Conservation (phyloP, 64 coral and sea anemone genomes). For the Anthopleura sola region DNA sequence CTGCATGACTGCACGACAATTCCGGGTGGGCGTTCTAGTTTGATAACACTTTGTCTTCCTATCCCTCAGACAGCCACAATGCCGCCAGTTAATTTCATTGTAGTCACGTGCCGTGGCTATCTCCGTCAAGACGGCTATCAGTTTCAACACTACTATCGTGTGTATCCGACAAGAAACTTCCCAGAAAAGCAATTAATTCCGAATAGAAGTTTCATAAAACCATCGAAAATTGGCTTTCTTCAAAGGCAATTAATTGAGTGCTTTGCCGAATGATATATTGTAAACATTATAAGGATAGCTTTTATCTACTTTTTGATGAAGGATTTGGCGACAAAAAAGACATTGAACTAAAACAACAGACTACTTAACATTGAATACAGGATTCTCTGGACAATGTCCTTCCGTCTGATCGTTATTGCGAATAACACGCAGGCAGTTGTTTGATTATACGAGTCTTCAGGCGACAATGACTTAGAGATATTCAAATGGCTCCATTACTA, state of each 20-base stretch:
- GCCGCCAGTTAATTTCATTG: not conserved
- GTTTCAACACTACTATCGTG: not conserved
- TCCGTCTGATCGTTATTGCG: not conserved
- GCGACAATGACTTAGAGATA: not conserved
- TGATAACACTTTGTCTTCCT: not conserved
- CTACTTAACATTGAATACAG: not conserved
- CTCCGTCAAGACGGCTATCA: not conserved
- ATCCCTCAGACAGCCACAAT: not conserved
- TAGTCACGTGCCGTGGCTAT: not conserved
- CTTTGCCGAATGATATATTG: not conserved
- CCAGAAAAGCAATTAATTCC: not conserved
- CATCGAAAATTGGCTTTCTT: not conserved
- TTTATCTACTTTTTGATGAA: not conserved
- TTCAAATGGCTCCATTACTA: too few species aligned
- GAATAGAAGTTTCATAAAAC: too few species aligned
- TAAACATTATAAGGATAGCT: not conserved
- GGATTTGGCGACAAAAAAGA: not conserved
- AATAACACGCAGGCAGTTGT: not conserved
- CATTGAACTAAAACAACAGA: not conserved
- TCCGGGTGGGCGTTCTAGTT: not conserved
- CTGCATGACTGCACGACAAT: not conserved
- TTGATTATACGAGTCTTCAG: not conserved
- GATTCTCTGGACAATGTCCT: not conserved
- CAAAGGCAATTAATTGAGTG: not conserved
- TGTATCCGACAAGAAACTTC: not conserved